Evolutionary conservation across 1,140 invertebrate genomes (phyloP).

Genomic region (Leptinotarsa defecta): DNA sequence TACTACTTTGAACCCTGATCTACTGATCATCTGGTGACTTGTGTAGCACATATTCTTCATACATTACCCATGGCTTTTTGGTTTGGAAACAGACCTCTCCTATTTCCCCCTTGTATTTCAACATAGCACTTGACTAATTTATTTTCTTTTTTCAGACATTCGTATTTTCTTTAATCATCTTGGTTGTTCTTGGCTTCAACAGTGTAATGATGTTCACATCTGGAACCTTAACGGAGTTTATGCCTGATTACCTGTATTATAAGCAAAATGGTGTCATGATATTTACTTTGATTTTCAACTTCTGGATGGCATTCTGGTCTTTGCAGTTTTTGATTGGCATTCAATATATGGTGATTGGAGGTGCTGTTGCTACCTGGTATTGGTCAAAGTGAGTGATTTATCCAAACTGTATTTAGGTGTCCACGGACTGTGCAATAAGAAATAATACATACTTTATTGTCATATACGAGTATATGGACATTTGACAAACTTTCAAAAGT

Average conservation of each 20-base stretch:
- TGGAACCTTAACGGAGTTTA: conserved; percentile 26
- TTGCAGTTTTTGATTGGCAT: conserved; percentile 75
- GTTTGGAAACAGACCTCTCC: too few species aligned
- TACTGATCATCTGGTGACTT: too few species aligned
- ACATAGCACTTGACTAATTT: neutral
- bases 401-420: too few species aligned
- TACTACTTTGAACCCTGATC: too few species aligned
- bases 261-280: conserved; percentile 69
- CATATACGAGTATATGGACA: too few species aligned
- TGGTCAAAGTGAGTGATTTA: conserved; percentile 68
- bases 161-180: conserved; percentile 15
- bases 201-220: conserved; percentile 25
- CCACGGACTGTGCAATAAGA: too few species aligned
- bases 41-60: too few species aligned
- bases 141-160: conserved; percentile 36
- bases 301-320: conserved; percentile 75
- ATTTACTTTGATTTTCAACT: conserved; percentile 34
- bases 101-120: too few species aligned
- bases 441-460: too few species aligned
- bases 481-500: too few species aligned
- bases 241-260: conserved; percentile 39
- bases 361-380: conserved; percentile 77
- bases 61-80: too few species aligned
- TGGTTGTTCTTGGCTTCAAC: conserved; percentile 25
- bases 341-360: conserved; percentile 77